Percentiles rank a stretch among this genome's conserved stretches.
Evolutionary conservation across 2,113 vertebrate species (phyloP).

Genomic region (Megaleporinus macrocephalus): DNA sequence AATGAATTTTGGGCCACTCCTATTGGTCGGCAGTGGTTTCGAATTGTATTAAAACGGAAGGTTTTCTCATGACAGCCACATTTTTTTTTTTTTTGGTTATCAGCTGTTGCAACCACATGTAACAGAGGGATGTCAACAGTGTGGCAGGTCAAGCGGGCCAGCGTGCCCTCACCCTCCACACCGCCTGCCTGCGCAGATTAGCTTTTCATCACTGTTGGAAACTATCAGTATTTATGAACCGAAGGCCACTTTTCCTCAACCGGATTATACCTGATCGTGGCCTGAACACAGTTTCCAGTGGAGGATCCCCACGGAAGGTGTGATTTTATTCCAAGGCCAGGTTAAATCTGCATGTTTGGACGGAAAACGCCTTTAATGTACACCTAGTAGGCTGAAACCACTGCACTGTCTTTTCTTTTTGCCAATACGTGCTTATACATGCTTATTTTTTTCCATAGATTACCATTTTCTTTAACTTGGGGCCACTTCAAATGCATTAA

Average conservation of each 20-base stretch:
- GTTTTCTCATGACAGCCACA: neutral
- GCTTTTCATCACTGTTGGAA: neutral
- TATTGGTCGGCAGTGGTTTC: neutral
- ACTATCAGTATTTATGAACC: constrained; percentile 39
- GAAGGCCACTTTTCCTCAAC: neutral
- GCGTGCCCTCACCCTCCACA: neutral
- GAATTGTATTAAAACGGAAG: neutral
- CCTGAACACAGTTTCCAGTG: neutral
- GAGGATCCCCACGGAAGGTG: neutral
- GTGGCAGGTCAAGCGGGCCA: constrained; percentile 11
- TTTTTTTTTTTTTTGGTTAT: neutral
- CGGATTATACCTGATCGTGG: neutral
- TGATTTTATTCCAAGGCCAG: neutral
- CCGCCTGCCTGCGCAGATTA: neutral
- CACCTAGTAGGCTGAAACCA: neutral
- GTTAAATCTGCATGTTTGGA: neutral
- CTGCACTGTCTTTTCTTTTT: neutral
- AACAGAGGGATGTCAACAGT: neutral
- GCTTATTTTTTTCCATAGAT: neutral
- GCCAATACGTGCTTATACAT: neutral
- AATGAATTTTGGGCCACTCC: neutral
- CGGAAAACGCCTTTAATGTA: neutral
- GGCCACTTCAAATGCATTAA: neutral
- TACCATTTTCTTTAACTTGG: neutral
- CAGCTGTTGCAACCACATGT: neutral